These are phyloP conservation scores for Sinocyclocheilus grahami DNA, from an alignment of 2,113 vertebrate genomes.

Conservation along the genomic window DNA sequence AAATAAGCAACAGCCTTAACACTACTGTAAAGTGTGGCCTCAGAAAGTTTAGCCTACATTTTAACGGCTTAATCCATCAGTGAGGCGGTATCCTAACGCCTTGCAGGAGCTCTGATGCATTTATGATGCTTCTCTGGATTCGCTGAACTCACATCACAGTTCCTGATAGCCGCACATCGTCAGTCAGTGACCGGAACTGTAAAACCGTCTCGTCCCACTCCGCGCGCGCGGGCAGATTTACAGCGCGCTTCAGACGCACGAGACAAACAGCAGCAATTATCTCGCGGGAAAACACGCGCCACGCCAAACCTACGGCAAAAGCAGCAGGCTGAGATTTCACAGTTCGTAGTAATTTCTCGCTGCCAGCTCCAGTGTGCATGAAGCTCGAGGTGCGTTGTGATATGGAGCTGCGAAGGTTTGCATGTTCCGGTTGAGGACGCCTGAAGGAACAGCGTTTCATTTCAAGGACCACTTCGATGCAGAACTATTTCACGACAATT, in stretches of 20 bases:
- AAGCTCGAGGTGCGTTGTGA: constrained; percentile 38
- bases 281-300: constrained; percentile 34
- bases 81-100: background rate
- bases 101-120: background rate
- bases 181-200: constrained; percentile 28
- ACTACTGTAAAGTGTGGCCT: background rate
- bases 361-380: background rate
- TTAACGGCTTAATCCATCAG: background rate
- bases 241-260: constrained; percentile 40
- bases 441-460: background rate
- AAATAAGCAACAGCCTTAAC: background rate
- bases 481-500: background rate
- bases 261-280: constrained; percentile 52
- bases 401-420: constrained; percentile 67
- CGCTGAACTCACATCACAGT: constrained; percentile 31
- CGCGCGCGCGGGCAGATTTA: constrained; percentile 37
- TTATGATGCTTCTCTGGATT: constrained; percentile 25
- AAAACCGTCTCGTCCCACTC: constrained; percentile 20
- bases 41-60: background rate
- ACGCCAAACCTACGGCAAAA: background rate
- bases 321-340: background rate
- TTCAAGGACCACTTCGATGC: background rate
- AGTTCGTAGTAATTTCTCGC: background rate
- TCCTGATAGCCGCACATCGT: constrained; percentile 7
- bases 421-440: constrained; percentile 30